A percentile compares a stretch with the other conserved stretches of the same genome.
phyloP scores from a whole-genome alignment of 2,797 vertebrate species.

The Chaunax sp. region DNA sequence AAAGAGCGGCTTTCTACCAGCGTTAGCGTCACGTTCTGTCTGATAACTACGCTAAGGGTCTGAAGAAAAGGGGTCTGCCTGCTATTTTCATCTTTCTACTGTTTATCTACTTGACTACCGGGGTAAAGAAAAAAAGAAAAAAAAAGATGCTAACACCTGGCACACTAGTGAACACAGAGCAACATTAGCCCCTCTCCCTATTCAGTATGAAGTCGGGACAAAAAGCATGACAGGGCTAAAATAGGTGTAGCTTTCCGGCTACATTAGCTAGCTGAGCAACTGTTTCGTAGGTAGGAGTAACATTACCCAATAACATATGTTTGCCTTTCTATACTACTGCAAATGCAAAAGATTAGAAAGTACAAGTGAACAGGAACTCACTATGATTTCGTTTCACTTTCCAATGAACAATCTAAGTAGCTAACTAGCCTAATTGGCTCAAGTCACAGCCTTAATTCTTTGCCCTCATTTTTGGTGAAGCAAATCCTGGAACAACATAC shows the following conservation, averaged over 20 bases:
- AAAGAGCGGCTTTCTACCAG: background rate
- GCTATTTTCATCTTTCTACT: background rate
- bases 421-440: constrained; percentile 65
- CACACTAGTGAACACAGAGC: constrained; percentile 1
- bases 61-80: background rate
- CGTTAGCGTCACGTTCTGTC: background rate
- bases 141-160: background rate
- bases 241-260: constrained; percentile 58
- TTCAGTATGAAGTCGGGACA: constrained; percentile 9
- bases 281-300: constrained; percentile 17
- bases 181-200: background rate
- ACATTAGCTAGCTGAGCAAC: constrained; percentile 59
- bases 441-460: constrained; percentile 37
- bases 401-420: constrained; percentile 16
- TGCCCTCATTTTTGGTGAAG: constrained; percentile 52
- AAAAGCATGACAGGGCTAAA: constrained; percentile 62
- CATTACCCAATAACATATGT: constrained; percentile 7
- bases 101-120: background rate
- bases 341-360: background rate
- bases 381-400: background rate
- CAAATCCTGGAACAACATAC: constrained; percentile 36
- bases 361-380: background rate
- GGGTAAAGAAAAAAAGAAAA: background rate
- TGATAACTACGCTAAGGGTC: background rate
- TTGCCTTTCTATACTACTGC: background rate